Evolutionary conservation across 2,888 invertebrate genomes (phyloP), one percentile per base, ranked within the genome.

Genomic region (Chouioia cunea): DNA sequence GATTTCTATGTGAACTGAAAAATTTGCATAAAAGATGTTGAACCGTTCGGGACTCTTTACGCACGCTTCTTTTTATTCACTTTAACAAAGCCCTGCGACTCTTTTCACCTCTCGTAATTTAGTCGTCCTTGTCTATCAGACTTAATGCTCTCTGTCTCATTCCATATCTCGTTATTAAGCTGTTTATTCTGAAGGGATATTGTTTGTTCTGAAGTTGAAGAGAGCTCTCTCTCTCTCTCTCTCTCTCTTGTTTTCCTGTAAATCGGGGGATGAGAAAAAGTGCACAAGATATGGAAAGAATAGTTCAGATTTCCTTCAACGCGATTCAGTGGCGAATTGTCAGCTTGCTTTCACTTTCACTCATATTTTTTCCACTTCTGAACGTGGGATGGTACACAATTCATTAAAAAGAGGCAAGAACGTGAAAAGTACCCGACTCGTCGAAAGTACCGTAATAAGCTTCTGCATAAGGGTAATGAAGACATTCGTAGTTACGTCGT

Each of bases 121-220:
- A 63, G 36, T n/a, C 43, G 36, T 53, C 63, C 27, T 57, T 64
- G 22, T 63, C 62, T 50, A 57, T 47, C 58, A 22, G 23, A 10
- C 65, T 59, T 56, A 54, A 12, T 36, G 36, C 46, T 14, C 27
- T 62, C 56, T 22, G 36, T 64, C 69, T 57, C 64, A 18, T 20
- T 65, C 65, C 59, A 59, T 65, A 72, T 77, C 77, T 78, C 78
- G 77, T 77, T 78, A 79, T 77, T 77, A 79, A 76, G 73, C 76
- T 77, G 78, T 80, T 80, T 80, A 77, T 79, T 77, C 73, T 74
- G 74, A 74, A 75, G 74, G 76, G 80, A 78, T 80, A 80, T 80
- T 80, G 81, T 81, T 80, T 66, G 65, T 46, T 47, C 53, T 46
- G 50, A 59, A 70, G 56, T 43, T 36, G 59, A 63, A 64, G 69